Base-by-base conservation (phyloP, 1,140 invertebrate genomes). In the Schmidtea mediterranea region DNA sequence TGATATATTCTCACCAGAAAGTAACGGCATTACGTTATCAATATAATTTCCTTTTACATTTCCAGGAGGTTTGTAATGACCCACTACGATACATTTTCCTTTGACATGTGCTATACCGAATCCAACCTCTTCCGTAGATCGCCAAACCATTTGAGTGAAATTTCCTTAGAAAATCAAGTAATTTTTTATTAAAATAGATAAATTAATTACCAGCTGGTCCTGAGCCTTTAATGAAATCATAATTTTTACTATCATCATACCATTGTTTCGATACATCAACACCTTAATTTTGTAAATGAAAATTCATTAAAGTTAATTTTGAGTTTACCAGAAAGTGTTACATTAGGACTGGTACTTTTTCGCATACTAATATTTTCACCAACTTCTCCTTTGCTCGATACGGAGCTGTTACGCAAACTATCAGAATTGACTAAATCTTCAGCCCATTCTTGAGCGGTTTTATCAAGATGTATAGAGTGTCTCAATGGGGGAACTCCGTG, bases 91-190 rank as follows among this genome's bases (percentile, higher is more conserved):
- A 1, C 56, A 43, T 46, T 55, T 57, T 22, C 53, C 51, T 26
- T 36, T 23, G 6, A 2, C n/a, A 18, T 18, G 6, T 43, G 37
- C 40, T 10, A 18, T 19, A 24, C 51, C 46, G 37, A 52, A 72
- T 1, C 80, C 80, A 57, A 82, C 74, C 55, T 74, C 69, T 21
- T 71, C 70, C 1, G 76, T 77, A 8, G 66, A 71, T 8, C 72
- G 71, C 80, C 80, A 83, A 13, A 82, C 76, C 59, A 83, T 66
- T 66, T 82, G 79, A 0, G 79, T 80, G 61, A 82, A 82, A 51
- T 59, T 55, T 10, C 26, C 26, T 32, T 6, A 32, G 26, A 32
- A 32, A 32, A 6, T 32, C 26, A 32, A 22, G 51, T 55, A 6
- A 19, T 40, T 12, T 40, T 2, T 2, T 1, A 6, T 6, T 2